Conservation (phyloP, 2,113 vertebrate species). For the Catharus minimus region DNA sequence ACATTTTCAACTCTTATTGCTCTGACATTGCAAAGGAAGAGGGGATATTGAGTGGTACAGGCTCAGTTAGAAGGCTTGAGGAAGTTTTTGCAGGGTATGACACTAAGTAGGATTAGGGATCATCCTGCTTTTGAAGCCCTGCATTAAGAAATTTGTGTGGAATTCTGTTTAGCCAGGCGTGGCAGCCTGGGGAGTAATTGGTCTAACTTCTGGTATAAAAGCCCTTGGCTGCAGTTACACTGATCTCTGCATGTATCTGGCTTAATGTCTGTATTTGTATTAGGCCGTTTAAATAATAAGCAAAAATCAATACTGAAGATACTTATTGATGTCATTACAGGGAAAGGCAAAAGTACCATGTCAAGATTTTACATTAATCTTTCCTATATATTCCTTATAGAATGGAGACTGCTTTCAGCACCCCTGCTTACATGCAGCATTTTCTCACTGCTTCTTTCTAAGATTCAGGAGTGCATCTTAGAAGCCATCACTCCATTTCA, state of each 20-base stretch:
- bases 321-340: background rate
- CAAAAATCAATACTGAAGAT: constrained; percentile 34
- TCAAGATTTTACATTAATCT: constrained; percentile 1
- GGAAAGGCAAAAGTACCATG: background rate
- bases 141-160: background rate
- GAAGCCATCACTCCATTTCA: background rate
- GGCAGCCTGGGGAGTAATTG: background rate
- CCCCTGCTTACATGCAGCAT: background rate
- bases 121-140: background rate
- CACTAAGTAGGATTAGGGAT: background rate
- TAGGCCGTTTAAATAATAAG: constrained; percentile 28
- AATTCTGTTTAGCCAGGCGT: background rate
- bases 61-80: background rate
- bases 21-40: background rate
- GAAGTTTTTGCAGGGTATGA: background rate
- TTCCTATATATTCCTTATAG: background rate
- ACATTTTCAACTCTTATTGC: background rate
- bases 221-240: background rate
- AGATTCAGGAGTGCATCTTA: background rate
- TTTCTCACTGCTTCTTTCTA: background rate
- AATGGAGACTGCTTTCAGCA: background rate
- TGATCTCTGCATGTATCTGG: constrained; percentile 5
- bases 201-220: background rate
- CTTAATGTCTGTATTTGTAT: background rate
- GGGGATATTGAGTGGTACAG: background rate